phyloP scores from a whole-genome alignment of 2,113 vertebrate genomes.

The Epinephelus cyanopodus region DNA sequence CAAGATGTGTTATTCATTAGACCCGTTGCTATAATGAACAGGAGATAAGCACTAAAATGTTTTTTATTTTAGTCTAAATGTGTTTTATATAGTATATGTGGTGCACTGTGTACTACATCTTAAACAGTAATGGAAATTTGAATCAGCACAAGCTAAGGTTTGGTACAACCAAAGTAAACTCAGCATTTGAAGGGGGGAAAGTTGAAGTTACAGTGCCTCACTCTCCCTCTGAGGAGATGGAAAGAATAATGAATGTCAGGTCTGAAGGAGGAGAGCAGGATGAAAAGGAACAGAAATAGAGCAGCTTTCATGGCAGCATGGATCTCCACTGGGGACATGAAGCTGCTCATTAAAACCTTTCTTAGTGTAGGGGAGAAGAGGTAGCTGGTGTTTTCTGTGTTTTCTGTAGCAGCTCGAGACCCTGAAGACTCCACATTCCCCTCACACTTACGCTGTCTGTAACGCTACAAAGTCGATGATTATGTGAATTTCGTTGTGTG shows the following conservation, averaged over 20 bases:
- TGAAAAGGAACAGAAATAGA: constrained; percentile 79
- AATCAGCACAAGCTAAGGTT: constrained; percentile 42
- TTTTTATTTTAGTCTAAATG: neutral
- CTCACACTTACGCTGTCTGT: constrained; percentile 28
- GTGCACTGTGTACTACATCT: neutral
- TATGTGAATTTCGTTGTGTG: constrained; percentile 16
- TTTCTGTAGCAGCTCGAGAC: constrained; percentile 54
- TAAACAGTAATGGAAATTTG: constrained; percentile 28
- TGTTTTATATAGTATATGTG: neutral
- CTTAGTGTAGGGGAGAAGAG: constrained; percentile 43
- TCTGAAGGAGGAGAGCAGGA: constrained; percentile 73
- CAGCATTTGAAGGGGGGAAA: constrained; percentile 38
- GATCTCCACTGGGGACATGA: constrained; percentile 74
- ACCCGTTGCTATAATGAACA: neutral
- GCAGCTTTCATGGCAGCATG: constrained; percentile 73
- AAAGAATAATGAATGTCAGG: constrained; percentile 77
- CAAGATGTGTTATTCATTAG: neutral
- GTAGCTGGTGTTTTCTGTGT: constrained; percentile 50
- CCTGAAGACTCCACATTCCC: constrained; percentile 31
- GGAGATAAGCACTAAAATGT: neutral
- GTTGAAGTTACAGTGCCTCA: constrained; percentile 49
- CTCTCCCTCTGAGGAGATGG: constrained; percentile 65
- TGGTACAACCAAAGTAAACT: constrained; percentile 62
- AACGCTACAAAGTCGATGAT: constrained; percentile 22
- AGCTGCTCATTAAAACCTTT: constrained; percentile 77